A percentile compares a stretch with the other conserved stretches of the same genome.
These are phyloP conservation scores for Hirudinaria manillensis DNA, from an alignment of 2,888 invertebrate species.

Conservation along the genomic window DNA sequence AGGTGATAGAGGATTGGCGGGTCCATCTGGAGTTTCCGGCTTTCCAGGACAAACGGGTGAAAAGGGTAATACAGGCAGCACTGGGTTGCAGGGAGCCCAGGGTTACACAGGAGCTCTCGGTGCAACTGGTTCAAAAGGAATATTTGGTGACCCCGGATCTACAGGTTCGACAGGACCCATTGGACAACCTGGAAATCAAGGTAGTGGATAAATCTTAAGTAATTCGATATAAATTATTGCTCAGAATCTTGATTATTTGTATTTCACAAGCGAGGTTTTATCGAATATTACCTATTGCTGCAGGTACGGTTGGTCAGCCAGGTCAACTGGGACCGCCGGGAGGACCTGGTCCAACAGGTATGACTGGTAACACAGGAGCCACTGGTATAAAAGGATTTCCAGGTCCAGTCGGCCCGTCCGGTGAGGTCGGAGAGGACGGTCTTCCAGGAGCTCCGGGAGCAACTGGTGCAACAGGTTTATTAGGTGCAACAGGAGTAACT, in stretches of 20 bases:
- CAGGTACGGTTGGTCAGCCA: not conserved
- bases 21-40: constrained; percentile 3
- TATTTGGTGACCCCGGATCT: constrained; percentile 11
- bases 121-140: constrained; percentile 1
- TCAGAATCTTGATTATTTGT: not conserved
- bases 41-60: not conserved
- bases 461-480: constrained; percentile 14
- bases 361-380: constrained; percentile 8
- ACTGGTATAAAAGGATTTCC: not conserved
- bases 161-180: constrained; percentile 1
- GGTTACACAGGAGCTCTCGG: constrained; percentile 4
- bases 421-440: constrained; percentile 20
- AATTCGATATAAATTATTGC: too few species aligned
- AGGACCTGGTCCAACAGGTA: not conserved
- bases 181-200: constrained; percentile 16
- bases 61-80: not conserved
- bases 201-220: not conserved
- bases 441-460: constrained; percentile 30
- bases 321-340: constrained; percentile 10
- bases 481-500: constrained; percentile 29
- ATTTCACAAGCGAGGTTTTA: not conserved
- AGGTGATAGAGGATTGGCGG: constrained; percentile 13
- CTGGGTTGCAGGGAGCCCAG: not conserved
- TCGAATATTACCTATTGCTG: not conserved
- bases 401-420: constrained; percentile 29